Base-by-base conservation (phyloP, 2,888 invertebrate species). In the Rotaria macrura region DNA sequence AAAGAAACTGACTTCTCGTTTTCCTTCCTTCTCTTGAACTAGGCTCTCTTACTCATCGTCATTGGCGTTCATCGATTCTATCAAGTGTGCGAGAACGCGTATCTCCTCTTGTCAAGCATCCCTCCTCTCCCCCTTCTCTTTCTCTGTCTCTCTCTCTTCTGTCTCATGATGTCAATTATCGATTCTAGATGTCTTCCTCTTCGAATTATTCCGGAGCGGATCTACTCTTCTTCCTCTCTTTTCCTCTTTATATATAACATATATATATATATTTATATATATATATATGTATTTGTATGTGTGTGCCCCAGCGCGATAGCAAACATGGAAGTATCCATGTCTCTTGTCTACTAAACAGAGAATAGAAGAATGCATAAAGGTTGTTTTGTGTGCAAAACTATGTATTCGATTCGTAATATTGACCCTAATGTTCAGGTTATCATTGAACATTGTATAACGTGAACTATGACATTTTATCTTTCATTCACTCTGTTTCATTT, bases 291-390 rank as follows among this genome's bases (percentile, higher is more conserved):
- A 65, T 65, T 65, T 65, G 65, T 65, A 65, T 65, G 65, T 65
- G 65, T 65, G 65, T 65, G 65, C 29, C 65, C 65, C 65, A 65
- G 29, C 29, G 65, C 65, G 65, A 65, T 65, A 65, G 65, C 65
- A 65, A 65, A 65, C 65, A 65, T 65, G 65, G 65, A 65, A 65
- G 65, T 65, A 65, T 65, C 65, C 65, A 65, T 65, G 65, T 65
- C 65, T 65, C 29, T 65, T 65, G 65, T 34, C 65, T 65, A 34
- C 34, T 65, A 29, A 34, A 65, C 29, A 65, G 34, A 65, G 65
- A 65, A 65, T 65, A 65, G 29, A 65, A 65, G 65, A 65, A 65
- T 65, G 34, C 29, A 65, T 65, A 34, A 65, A 65, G 65, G 29
- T 17, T 65, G 65, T 65, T 65, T 65, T 65, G 65, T 65, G 34